These are phyloP conservation scores for Phodopus roborovskii DNA, from an alignment of 2,113 vertebrate species.

Conservation along the genomic window DNA sequence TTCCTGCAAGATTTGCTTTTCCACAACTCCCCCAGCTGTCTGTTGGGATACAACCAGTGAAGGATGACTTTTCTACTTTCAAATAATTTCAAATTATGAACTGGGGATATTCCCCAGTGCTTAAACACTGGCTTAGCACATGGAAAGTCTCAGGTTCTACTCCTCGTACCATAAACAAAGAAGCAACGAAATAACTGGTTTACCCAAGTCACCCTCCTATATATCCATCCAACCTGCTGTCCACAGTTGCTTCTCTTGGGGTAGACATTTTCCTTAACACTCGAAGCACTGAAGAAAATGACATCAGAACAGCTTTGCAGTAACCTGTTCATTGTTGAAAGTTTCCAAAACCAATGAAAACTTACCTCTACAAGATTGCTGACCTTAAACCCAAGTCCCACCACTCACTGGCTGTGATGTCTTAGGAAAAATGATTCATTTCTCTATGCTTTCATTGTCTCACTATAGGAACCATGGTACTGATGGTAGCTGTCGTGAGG, in stretches of 20 bases:
- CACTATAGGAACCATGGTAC: background rate
- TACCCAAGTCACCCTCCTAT: background rate
- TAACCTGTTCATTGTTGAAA: background rate
- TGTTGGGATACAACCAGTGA: background rate
- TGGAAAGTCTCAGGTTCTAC: background rate
- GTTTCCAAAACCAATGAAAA: constrained; percentile 23
- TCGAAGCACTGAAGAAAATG: background rate
- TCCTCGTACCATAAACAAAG: background rate
- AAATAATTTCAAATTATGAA: background rate
- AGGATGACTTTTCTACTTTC: constrained; percentile 38
- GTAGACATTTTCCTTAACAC: constrained; percentile 13
- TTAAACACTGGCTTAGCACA: background rate
- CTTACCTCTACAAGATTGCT: constrained; percentile 33
- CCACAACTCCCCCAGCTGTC: background rate
- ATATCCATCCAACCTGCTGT: background rate
- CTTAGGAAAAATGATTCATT: constrained; percentile 12
- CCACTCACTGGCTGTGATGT: background rate
- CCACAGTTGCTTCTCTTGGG: background rate
- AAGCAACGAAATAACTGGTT: background rate
- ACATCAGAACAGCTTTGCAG: background rate
- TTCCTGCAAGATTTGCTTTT: constrained; percentile 39
- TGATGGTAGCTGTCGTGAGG: background rate
- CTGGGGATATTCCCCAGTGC: no score
- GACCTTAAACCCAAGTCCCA: background rate
- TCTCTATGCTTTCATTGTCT: constrained; percentile 9